Base-by-base conservation (phyloP, 2,888 invertebrate genomes). In the Coecobrya sp. region DNA sequence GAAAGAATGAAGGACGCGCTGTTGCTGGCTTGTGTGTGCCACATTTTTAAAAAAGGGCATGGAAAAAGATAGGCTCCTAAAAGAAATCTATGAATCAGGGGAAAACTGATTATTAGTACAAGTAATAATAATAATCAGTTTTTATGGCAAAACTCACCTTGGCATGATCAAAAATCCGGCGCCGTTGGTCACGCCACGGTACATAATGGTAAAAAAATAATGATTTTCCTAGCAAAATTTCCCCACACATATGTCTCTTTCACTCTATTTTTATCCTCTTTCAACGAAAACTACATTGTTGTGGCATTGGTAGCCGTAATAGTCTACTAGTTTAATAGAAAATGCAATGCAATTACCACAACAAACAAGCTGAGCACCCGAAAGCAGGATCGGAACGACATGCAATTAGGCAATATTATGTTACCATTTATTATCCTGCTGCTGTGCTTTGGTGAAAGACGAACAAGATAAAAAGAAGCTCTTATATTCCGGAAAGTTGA, bases 271-370 rank as follows among this genome's bases (percentile, higher is more conserved):
- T 36, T 36, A 36, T 36, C 36, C 36, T 36, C 7, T 36, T 36
- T 36, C 36, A 36, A 36, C 36, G n/a, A n/a, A n/a, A n/a, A 36
- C 7, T 7, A 36, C 36, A 36, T 36, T 7, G 3, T 36, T 36
- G 2, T 36, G 36, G 36, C 7, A 4, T 4, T 4, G 36, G 36
- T 36, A 36, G 36, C 36, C 2, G 36, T 36, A n/a, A n/a, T n/a
- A n/a, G n/a, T n/a, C n/a, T n/a, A n/a, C 36, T 36, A 2, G 36
- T 36, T 36, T 36, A 36, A 36, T 36, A 36, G 2, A 52, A 11
- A 52, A 52, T 52, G 52, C 52, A 52, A 52, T 52, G 52, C 10
- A 52, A 52, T 52, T 52, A 52, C 52, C 52, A 52, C 52, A 52
- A 52, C 52, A 52, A 52, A 52, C 52, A 52, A 52, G 52, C 52